phyloP scores from a whole-genome alignment of 64 coral and sea anemone genomes.

The Stichodactyla helianthus region DNA sequence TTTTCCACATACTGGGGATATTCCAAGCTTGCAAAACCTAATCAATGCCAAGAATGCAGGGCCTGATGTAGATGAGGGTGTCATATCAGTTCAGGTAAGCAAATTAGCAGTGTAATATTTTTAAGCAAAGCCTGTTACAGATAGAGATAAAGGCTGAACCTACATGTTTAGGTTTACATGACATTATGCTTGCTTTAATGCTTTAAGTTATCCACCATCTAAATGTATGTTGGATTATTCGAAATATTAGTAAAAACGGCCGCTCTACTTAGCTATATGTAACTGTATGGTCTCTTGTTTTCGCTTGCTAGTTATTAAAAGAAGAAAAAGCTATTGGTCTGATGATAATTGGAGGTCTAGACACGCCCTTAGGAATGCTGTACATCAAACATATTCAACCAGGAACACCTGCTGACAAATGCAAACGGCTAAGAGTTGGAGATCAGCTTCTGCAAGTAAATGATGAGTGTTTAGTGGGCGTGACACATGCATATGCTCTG shows the following conservation, averaged over 20 bases:
- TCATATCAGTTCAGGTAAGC: conserved; percentile 69
- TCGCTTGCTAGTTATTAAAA: conserved; percentile 62
- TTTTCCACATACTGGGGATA: not conserved
- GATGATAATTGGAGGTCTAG: conserved; percentile 87
- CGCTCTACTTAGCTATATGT: not conserved
- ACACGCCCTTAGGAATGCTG: conserved; percentile 92
- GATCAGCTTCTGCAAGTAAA: conserved; percentile 94
- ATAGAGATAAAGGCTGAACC: too few species aligned
- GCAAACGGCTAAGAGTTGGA: conserved; percentile 60
- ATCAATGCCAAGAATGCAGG: conserved; percentile 61
- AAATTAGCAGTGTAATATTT: too few species aligned
- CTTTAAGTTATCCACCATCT: too few species aligned
- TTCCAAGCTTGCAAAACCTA: conserved; percentile 59
- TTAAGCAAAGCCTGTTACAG: too few species aligned
- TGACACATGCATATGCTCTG: conserved; percentile 83
- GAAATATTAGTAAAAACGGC: too few species aligned
- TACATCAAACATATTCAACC: conserved; percentile 96
- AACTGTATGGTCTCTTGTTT: conserved; percentile 12
- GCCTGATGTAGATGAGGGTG: conserved; percentile 66
- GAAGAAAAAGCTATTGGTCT: conserved; percentile 90
- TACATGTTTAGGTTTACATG: not conserved
- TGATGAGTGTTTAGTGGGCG: conserved; percentile 69
- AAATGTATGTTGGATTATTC: too few species aligned
- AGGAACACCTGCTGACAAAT: conserved; percentile 72
- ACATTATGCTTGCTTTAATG: too few species aligned